Evolutionary conservation across 2,888 invertebrate genomes (phyloP).

Genomic region (Seladonia tumulorum): DNA sequence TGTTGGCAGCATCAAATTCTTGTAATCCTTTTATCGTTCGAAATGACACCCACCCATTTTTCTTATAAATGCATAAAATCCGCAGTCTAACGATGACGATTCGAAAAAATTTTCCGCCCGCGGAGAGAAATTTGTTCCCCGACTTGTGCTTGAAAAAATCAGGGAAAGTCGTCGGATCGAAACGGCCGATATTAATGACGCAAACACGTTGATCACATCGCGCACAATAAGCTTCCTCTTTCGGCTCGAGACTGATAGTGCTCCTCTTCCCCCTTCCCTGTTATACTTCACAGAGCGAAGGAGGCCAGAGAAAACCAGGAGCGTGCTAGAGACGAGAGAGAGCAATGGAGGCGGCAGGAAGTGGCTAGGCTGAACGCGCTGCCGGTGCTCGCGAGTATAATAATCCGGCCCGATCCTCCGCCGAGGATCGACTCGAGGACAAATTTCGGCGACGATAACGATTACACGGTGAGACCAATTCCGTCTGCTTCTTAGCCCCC

Average conservation of each 20-base stretch:
- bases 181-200: constrained; percentile 52
- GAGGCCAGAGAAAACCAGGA: constrained; percentile 42
- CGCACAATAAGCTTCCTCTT: constrained; percentile 49
- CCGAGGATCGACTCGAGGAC: constrained; percentile 52
- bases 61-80: no score
- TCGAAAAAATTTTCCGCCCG: no score
- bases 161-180: no score
- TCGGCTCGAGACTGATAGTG: constrained; percentile 34
- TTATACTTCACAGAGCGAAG: constrained; percentile 38
- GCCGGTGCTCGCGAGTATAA: constrained; percentile 78
- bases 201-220: constrained; percentile 35
- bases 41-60: no score
- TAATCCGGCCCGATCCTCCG: constrained; percentile 61
- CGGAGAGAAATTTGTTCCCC: no score
- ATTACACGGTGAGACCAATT: constrained; percentile 73
- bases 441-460: constrained; percentile 68
- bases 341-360: constrained; percentile 66
- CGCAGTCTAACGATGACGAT: no score
- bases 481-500: not conserved
- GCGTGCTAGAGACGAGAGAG: constrained; percentile 42
- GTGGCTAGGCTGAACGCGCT: constrained; percentile 72
- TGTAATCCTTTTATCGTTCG: no score
- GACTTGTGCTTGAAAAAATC: no score
- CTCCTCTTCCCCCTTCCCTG: not conserved
- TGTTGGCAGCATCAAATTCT: no score